Evolutionary conservation across 1,140 invertebrate species (phyloP), one percentile per base, ranked within the genome.

Genomic region (Pemphigus obesinymphae): DNA sequence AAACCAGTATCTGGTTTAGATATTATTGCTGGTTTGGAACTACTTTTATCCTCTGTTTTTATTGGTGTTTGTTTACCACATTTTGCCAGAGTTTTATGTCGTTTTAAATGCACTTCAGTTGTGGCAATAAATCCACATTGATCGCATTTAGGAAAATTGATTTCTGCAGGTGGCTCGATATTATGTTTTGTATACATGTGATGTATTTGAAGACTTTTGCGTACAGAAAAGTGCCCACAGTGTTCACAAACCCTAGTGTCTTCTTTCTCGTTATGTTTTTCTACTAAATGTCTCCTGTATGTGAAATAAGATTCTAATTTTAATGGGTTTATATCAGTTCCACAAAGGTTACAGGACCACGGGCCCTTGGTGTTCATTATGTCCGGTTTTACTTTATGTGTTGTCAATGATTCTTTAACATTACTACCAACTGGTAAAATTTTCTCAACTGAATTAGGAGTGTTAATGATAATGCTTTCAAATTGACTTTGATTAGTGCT

Each of bases 121-220:
- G 94, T 85, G 40, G 92, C 94, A 15, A 94, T 89, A 85, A 93
- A 94, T 23, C 90, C 90, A 84, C 94, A 96, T 31, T 90, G 87
- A 76, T 91, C 90, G 86, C 94, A 95, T 85, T 94, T 93, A 0
- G 88, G 93, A 89, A 90, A 95, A 88, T 85, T 89, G 86, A 89
- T 91, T 88, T 85, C 91, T 87, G 91, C 89, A 1, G 92, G 92
- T 13, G 93, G 93, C 83, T 89, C 89, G 6, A 95, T 88, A 68
- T 91, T 91, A 88, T 96, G 94, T 85, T 93, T 93, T 5, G 91
- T 92, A 82, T 93, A 94, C 85, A 94, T 87, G 86, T 96, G 94
- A 85, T 94, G 93, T 85, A 94, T 88, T 50, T 95, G 87, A 75
- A 94, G 90, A 84, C 93, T 93, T 72, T 93, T 89, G 84, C 93